Evolutionary conservation across 2,113 vertebrate genomes (phyloP), one percentile per base, ranked within the genome.

Genomic region (Thinocorus orbignyianus): DNA sequence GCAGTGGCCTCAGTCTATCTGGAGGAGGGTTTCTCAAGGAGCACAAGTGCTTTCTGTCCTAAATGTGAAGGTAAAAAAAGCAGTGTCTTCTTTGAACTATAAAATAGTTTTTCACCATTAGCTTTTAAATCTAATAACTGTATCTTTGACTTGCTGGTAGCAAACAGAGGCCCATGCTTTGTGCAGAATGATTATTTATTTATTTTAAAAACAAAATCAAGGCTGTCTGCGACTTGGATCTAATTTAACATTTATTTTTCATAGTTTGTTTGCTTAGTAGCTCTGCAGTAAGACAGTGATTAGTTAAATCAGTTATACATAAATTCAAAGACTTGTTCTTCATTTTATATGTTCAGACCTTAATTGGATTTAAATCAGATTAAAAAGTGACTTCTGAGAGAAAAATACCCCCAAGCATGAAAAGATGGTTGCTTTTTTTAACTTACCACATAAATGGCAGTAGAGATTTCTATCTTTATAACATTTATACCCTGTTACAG

Each of bases 281-380:
- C 7, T 79, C 58, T 73, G 42, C 80, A 69, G 71, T 76, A 83
- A 78, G 52, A 35, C 57, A 83, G 73, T 86, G 73, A 93, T 93
- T 97, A 95, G 69, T 96, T 92, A 84, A 94, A 81, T 92, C 88
- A 92, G 93, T 95, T 95, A 84, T 94, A 91, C 79, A 93, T 90
- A 58, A 97, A 86, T 96, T 95, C 94, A 96, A 96, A 96, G 82
- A 70, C 73, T 92, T 71, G 90, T 41, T 95, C 87, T 95, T 96
- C 85, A 55, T 96, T 98, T 92, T 69, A 94, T 55, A 95, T 96
- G 88, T 92, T 96, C 81, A 94, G 92, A 90, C 70, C 70, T 96
- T 85, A 97, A 97, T 86, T 97, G 90, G 81, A 96, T 97, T 96
- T 95, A 81, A 89, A 96, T 95, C 89, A 93, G 81, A 97, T 96